These are phyloP conservation scores for Melanaphis sacchari DNA, from an alignment of 1,140 invertebrate genomes.

Conservation along the genomic window DNA sequence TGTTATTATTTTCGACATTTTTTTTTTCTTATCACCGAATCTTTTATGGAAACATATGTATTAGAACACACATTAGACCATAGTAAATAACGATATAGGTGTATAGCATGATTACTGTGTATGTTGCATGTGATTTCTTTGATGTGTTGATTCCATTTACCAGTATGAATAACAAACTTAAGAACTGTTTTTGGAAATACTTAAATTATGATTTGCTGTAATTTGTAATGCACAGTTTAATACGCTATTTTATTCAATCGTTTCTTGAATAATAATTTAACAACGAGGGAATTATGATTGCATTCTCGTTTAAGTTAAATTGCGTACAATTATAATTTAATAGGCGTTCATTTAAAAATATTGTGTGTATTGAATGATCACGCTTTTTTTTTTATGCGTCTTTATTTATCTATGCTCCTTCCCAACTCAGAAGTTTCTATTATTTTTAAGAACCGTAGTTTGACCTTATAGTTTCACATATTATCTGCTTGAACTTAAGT, in stretches of 20 bases:
- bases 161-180: constrained; percentile 6
- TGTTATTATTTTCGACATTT: not conserved
- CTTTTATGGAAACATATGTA: not conserved
- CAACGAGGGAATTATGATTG: not conserved
- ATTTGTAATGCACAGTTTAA: not conserved
- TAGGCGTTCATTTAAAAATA: not conserved
- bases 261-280: not conserved
- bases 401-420: not conserved
- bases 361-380: not conserved
- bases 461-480: not conserved
- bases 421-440: not conserved
- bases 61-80: not conserved
- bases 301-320: not conserved
- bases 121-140: not conserved
- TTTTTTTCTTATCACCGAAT: not conserved
- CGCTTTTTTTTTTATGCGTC: too few species aligned
- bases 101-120: not conserved
- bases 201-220: not conserved
- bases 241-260: not conserved
- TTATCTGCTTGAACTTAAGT: not conserved
- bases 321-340: not conserved
- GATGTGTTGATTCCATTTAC: not conserved
- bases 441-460: not conserved
- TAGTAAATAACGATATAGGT: not conserved
- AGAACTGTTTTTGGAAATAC: constrained; percentile 14